phyloP scores from a whole-genome alignment of 2,113 vertebrate species.

The Vulpes lagopus region DNA sequence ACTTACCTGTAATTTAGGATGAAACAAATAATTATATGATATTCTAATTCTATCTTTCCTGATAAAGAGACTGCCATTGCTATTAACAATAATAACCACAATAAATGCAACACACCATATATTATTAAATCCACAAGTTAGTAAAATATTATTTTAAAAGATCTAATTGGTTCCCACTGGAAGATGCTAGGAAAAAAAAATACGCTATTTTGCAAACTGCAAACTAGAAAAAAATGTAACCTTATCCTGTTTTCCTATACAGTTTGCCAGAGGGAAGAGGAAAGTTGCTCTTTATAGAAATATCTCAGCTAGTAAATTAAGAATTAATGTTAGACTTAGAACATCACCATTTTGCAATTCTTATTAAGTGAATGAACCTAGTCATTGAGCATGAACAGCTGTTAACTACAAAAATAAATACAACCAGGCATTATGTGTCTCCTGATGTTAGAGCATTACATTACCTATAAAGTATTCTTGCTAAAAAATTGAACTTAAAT shows the following conservation, averaged over 20 bases:
- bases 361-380: background rate
- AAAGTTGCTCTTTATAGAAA: background rate
- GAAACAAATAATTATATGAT: background rate
- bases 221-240: background rate
- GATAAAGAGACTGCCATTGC: background rate
- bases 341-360: background rate
- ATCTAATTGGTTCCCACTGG: background rate
- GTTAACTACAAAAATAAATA: constrained; percentile 3
- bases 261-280: background rate
- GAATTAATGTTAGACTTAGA: background rate
- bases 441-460: background rate
- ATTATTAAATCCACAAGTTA: background rate
- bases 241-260: background rate
- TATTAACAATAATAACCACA: background rate
- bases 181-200: background rate
- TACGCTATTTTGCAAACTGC: background rate
- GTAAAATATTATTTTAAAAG: background rate
- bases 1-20: background rate
- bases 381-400: constrained; percentile 25
- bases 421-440: background rate
- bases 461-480: constrained; percentile 25
- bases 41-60: background rate
- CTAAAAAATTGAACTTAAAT: constrained; percentile 1
- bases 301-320: background rate
- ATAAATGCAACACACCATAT: background rate